phyloP scores from a whole-genome alignment of 2,797 vertebrate species.

The Crocodylus rhombifer region DNA sequence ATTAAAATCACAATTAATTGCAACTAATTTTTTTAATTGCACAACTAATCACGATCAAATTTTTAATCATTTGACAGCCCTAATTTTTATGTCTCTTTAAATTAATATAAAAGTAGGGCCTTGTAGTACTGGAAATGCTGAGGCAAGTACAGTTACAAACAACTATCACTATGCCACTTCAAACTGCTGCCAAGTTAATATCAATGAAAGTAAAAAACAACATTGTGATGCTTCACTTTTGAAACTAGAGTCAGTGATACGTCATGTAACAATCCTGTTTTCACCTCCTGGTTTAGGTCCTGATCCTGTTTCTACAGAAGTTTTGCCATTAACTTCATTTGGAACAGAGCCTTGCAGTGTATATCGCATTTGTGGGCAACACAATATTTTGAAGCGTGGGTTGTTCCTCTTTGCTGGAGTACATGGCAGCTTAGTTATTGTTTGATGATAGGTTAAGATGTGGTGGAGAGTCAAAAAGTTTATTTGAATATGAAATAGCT shows the following conservation, averaged over 20 bases:
- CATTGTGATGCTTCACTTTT: neutral
- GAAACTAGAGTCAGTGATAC: neutral
- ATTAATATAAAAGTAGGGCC: too few relatives aligned
- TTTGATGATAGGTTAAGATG: neutral
- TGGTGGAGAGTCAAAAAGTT: neutral
- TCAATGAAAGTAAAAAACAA: too few relatives aligned
- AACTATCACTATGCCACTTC: too few relatives aligned
- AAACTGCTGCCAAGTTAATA: too few relatives aligned
- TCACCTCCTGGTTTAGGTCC: neutral
- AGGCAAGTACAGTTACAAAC: too few relatives aligned
- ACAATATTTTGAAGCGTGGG: neutral
- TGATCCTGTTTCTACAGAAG: neutral
- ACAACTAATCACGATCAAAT: too few relatives aligned
- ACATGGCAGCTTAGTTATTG: neutral
- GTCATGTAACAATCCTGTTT: neutral
- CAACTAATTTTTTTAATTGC: too few relatives aligned
- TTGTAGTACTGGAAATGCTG: too few relatives aligned
- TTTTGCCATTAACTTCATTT: neutral
- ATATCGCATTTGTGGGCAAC: neutral
- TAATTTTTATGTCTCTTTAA: too few relatives aligned
- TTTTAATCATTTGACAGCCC: too few relatives aligned
- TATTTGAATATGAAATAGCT: slow-evolving; percentile 64
- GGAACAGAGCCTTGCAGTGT: neutral
- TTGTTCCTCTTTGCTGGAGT: neutral
- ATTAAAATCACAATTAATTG: too few relatives aligned